Evolutionary conservation across 1,140 invertebrate genomes (phyloP).

Genomic region (Drosophila paulistorum): DNA sequence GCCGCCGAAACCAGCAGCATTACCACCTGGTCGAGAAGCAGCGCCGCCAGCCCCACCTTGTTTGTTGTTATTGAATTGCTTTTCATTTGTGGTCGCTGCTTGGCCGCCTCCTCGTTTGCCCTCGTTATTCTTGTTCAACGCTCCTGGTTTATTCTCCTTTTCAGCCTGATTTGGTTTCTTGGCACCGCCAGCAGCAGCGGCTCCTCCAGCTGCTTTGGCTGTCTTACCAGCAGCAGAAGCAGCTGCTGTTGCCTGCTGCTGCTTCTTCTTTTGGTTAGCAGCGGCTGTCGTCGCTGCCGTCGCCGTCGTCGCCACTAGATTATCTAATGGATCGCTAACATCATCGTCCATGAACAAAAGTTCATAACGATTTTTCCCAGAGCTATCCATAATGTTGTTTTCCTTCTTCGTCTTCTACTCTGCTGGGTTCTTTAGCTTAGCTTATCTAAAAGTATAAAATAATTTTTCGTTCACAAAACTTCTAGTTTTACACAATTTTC

Average conservation of each 20-base stretch:
- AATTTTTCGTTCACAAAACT: constrained; percentile 27
- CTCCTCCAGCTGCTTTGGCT: constrained; percentile 51
- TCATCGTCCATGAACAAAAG: constrained; percentile 94
- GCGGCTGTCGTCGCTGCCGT: constrained; percentile 85
- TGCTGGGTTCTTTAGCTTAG: constrained; percentile 38
- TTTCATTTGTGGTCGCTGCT: constrained; percentile 45
- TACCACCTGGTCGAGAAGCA: constrained; percentile 53
- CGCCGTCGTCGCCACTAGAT: constrained; percentile 86
- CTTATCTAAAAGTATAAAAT: constrained; percentile 38
- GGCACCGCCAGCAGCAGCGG: constrained; percentile 22
- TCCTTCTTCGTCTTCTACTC: constrained; percentile 14
- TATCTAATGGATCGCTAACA: constrained; percentile 94
- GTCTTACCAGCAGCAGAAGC: constrained; percentile 48
- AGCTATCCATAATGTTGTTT: constrained; percentile 90
- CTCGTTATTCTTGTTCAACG: constrained; percentile 79
- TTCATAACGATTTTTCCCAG: constrained; percentile 97
- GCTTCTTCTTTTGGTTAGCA: constrained; percentile 89
- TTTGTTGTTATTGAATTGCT: constrained; percentile 58
- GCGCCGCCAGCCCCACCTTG: constrained; percentile 63
- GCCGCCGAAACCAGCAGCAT: constrained; percentile 48
- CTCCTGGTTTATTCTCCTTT: constrained; percentile 91
- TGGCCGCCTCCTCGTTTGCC: constrained; percentile 27
- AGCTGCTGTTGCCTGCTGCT: constrained; percentile 34
- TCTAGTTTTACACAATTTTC: constrained; percentile 35
- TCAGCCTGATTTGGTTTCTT: constrained; percentile 86